Evolutionary conservation across 2,888 invertebrate species (phyloP).

Genomic region (Anarsia innoxiella): DNA sequence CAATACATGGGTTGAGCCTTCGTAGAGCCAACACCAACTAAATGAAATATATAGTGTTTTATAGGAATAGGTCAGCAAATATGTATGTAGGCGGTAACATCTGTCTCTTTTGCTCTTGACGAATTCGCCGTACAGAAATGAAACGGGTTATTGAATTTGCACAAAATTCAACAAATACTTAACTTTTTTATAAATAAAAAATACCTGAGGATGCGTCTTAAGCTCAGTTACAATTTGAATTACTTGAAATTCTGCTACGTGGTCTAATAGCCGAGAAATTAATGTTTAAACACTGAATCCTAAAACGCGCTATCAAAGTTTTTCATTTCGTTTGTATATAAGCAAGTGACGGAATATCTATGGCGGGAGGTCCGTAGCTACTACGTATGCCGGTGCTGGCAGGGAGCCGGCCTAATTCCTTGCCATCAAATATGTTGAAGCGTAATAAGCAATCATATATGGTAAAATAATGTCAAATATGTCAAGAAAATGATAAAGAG

Average conservation of each 20-base stretch:
- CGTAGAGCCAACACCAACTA: background rate
- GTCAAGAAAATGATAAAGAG: slow-evolving; percentile 68
- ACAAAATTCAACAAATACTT: too few relatives aligned
- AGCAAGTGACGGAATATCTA: accelerated
- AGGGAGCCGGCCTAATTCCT: slow-evolving; percentile 62
- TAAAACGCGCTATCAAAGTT: slow-evolving; percentile 51
- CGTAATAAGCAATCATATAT: slow-evolving; percentile 59
- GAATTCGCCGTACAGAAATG: too few relatives aligned
- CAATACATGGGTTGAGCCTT: slow-evolving; percentile 14
- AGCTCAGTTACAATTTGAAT: too few relatives aligned
- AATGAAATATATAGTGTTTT: too few relatives aligned
- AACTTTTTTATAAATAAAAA: too few relatives aligned
- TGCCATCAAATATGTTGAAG: slow-evolving; percentile 62
- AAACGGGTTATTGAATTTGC: too few relatives aligned
- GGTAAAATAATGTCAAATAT: slow-evolving; percentile 61
- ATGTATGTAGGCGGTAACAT: too few relatives aligned
- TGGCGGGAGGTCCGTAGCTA: slow-evolving; percentile 66
- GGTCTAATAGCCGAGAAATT: too few relatives aligned
- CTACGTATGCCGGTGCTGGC: slow-evolving; percentile 62
- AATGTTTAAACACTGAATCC: slow-evolving; percentile 25
- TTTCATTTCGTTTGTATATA: slow-evolving; percentile 26
- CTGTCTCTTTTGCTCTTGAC: slow-evolving; percentile 12
- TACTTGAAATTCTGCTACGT: too few relatives aligned
- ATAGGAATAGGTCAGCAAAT: background rate
- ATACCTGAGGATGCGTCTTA: too few relatives aligned